Base-by-base conservation (phyloP, 2,113 vertebrate genomes). In the Esox niger region DNA sequence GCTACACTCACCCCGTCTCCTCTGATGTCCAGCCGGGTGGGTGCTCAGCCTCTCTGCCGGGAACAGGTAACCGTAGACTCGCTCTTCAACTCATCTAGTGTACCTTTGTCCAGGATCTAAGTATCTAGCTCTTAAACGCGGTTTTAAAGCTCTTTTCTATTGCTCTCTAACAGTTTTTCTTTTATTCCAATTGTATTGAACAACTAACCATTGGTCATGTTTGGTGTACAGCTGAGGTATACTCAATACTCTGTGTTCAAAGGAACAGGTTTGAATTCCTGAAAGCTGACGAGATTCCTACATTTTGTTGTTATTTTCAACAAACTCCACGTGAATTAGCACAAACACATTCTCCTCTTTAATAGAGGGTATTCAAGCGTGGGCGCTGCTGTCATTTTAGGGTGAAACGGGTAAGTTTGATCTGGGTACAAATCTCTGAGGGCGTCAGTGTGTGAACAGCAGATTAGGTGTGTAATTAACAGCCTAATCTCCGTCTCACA, bases 371-470 rank as follows among this genome's bases (percentile, higher is more conserved):
- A 74, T 69, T 79, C 74, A 78, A 76, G 74, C 78, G 64, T 79
- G 79, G 64, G 70, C n/a, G 62, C 75, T 77, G 79, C 79, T 84
- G 71, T 80, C 71, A 56, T 73, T 83, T 79, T 81, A 66, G 82
- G 83, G 76, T 63, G 60, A 71, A 23, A 73, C 88, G 79, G 85
- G 88, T 91, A 90, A 91, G 89, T 91, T 77, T 80, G 68, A 68
- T 78, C 75, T 30, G 7, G 5, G 64, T 43, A 66, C 57, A 61
- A 21, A 64, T 43, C 1, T 68, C 47, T 47, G 46, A 38, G 59
- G 79, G 73, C 60, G n/a, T 62, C 35, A 66, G 47, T 74, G 66
- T 73, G 59, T 65, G 73, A 77, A 72, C 57, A 67, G 17, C 35
- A 62, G 29, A 52, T 75, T 64, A 63, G 35, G 54, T 52, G 20